Base-by-base conservation (phyloP, 2,113 vertebrate species). In the Apteryx owenii region DNA sequence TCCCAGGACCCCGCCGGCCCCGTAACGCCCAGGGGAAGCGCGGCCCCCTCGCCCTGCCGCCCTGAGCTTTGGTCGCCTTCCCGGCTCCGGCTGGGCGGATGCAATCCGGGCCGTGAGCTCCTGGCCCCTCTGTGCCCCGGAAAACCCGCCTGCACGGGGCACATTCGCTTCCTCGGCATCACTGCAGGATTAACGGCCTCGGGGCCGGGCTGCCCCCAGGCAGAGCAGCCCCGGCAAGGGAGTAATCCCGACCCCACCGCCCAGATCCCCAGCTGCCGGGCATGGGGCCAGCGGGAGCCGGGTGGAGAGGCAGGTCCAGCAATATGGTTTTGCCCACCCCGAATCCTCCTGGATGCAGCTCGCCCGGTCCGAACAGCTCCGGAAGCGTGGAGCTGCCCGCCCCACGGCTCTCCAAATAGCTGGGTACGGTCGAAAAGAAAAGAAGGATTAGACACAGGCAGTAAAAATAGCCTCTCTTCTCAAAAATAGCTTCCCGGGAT, bases 401-500 rank as follows among this genome's bases (percentile, higher is more conserved):
- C 3, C 66, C 36, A 7, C 2, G 68, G 68, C 80, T 64, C n/a
- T 3, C 64, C 73, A 89, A 90, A 92, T 81, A 82, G 73, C 96
- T 18, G 89, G 91, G 95, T 92, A 76, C 56, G 53, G 86, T n/a
- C 90, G 86, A 65, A 93, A 72, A 76, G 91, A 78, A 66, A 87
- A 81, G 60, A 87, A 89, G 95, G 92, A 96, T 97, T 92, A 97
- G 90, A 89, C 83, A 22, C 69, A n/a, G 95, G 96, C 90, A 92
- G 89, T 89, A 91, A 95, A 97, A 95, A 94, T 64, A 97, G 94
- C 92, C 79, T 93, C 90, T 76, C 66, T 54, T 82, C 95, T 96
- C 87, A 53, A 76, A 97, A 92, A 96, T 96, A 94, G 91, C 94
- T 96, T 91, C 93, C 89, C 64, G 92, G 83, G 89, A 89, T 92